A percentile compares a stretch with the other conserved stretches of the same genome.
Conservation (phyloP, 2,888 invertebrate genomes). For the Camptogramma bilineatum region DNA sequence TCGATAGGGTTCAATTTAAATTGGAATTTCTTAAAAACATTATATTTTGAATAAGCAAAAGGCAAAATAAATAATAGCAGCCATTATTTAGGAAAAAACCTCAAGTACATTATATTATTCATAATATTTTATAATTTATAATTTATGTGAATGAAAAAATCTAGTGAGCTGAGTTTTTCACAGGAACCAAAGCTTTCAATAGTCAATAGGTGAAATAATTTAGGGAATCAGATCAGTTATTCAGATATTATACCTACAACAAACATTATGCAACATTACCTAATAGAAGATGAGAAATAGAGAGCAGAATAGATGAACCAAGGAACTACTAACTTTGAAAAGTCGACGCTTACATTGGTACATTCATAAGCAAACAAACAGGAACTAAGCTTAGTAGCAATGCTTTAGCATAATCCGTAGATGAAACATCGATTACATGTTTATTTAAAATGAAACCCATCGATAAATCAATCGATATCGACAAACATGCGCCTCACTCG, state of each 20-base stretch:
- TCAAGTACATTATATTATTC: too few relatives aligned
- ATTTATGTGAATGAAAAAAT: too few relatives aligned
- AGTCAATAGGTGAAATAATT: too few relatives aligned
- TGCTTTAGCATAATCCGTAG: not conserved
- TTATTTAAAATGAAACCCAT: conserved; percentile 11
- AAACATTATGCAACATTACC: too few relatives aligned
- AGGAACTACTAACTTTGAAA: not conserved
- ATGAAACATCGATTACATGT: conserved; percentile 36
- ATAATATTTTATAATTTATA: too few relatives aligned
- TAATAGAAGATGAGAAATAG: too few relatives aligned
- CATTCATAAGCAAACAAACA: not conserved
- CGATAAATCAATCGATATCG: conserved; percentile 52
- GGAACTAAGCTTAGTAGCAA: not conserved
- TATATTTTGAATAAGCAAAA: not conserved
- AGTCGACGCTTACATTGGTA: not conserved
- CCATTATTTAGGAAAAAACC: too few relatives aligned
- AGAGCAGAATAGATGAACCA: too few relatives aligned
- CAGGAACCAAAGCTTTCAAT: too few relatives aligned
- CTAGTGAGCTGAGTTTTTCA: too few relatives aligned
- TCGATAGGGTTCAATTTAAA: conserved; percentile 9
- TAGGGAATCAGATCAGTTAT: too few relatives aligned
- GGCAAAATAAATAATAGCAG: not conserved
- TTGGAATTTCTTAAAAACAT: not conserved
- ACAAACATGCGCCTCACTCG: conserved; percentile 55
- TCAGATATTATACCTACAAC: too few relatives aligned